phyloP scores from a whole-genome alignment of 2,888 invertebrate species.

The Drosophila limbata region DNA sequence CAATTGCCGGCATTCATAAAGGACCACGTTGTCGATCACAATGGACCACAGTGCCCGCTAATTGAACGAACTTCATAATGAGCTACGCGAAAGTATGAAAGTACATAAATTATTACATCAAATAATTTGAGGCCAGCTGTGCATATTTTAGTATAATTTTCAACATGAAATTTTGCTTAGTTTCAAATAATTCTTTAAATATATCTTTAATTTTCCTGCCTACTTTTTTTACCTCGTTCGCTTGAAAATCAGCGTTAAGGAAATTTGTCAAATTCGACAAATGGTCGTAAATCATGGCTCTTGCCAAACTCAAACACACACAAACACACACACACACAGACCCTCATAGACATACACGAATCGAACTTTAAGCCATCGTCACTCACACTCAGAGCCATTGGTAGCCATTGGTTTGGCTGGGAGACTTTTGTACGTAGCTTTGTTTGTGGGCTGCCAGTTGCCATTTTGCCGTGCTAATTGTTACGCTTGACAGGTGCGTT shows the following conservation, averaged over 20 bases:
- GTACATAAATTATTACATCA: neutral
- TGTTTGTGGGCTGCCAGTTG: constrained; percentile 58
- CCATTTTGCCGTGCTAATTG: constrained; percentile 72
- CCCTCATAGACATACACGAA: constrained; percentile 4
- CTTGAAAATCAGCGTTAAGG: constrained; percentile 21
- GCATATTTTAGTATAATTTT: constrained; percentile 1
- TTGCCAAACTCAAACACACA: neutral
- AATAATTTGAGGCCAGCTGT: neutral
- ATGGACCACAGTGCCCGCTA: constrained; percentile 27
- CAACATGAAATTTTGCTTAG: neutral
- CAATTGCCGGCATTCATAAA: constrained; percentile 79
- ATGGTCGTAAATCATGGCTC: constrained; percentile 71
- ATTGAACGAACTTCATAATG: constrained; percentile 12
- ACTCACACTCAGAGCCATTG: constrained; percentile 17
- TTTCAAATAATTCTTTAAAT: neutral
- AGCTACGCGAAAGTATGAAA: neutral
- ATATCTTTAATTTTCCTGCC: neutral
- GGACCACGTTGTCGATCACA: constrained; percentile 55
- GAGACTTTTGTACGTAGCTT: constrained; percentile 25
- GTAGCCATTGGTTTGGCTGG: constrained; percentile 10
- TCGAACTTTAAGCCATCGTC: constrained; percentile 29
- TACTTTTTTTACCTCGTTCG: constrained; percentile 19
- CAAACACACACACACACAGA: constrained; percentile 6
- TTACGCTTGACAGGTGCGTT: constrained; percentile 78
- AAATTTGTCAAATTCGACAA: constrained; percentile 76